Evolutionary conservation across 2,797 vertebrate genomes (phyloP).

Genomic region (Myiotriccus ornatus): DNA sequence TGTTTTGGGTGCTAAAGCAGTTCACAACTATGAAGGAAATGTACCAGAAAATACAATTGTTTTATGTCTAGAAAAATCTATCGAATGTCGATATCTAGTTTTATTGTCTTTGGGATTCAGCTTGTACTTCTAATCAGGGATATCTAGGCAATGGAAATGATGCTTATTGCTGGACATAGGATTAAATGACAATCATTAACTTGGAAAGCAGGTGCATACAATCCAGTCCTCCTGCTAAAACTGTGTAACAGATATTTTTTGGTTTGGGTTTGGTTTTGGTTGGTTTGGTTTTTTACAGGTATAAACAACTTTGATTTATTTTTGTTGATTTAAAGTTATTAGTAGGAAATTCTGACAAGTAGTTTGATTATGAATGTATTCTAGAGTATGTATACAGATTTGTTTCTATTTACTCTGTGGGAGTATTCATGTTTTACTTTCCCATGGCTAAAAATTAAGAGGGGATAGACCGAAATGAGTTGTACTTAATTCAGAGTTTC

Average conservation of each 20-base stretch:
- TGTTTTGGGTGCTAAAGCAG: background rate
- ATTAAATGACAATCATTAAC: background rate
- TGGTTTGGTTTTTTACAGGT: background rate
- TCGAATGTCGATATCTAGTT: background rate
- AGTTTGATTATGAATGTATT: background rate
- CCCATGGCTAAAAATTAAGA: background rate
- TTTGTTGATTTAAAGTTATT: background rate
- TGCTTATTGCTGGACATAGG: background rate
- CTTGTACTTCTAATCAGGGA: background rate
- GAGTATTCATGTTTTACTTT: background rate
- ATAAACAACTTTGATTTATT: background rate
- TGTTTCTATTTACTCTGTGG: background rate
- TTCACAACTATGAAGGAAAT: background rate
- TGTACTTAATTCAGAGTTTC: background rate
- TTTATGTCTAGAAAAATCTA: background rate
- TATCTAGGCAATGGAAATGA: background rate
- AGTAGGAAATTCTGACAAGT: background rate
- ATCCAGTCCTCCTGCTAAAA: background rate
- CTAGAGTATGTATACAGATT: background rate
- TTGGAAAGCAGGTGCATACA: background rate
- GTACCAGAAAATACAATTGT: background rate
- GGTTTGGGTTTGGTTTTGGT: background rate
- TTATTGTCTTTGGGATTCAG: background rate
- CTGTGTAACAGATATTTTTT: background rate
- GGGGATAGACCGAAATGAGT: background rate